These are phyloP conservation scores for Agrotis clavis DNA, from an alignment of 2,888 invertebrate genomes.

Conservation along the genomic window DNA sequence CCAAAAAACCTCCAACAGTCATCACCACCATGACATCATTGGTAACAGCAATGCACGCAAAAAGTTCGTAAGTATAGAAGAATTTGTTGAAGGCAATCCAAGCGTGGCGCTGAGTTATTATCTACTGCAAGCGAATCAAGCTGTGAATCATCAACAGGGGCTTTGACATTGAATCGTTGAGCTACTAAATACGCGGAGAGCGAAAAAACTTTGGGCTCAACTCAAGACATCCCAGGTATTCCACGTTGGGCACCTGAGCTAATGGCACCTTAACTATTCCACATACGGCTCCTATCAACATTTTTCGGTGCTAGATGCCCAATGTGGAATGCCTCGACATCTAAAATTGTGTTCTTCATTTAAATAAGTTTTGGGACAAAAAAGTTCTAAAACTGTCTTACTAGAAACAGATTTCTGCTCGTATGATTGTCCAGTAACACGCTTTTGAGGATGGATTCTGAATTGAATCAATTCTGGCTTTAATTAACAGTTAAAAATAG, in stretches of 20 bases:
- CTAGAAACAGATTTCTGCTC: not conserved
- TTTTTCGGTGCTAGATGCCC: no score
- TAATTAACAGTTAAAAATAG: not conserved
- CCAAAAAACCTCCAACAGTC: conserved; percentile 43
- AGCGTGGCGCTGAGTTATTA: conserved; percentile 67
- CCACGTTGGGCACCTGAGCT: no score
- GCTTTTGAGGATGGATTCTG: not conserved
- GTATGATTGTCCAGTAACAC: not conserved
- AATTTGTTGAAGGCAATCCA: conserved; percentile 74
- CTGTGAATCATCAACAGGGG: conserved; percentile 69
- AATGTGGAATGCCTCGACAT: not conserved
- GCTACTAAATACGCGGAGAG: conserved; percentile 58
- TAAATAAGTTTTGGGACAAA: not conserved
- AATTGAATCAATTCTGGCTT: not conserved
- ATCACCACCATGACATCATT: conserved; percentile 79
- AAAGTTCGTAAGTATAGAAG: conserved; percentile 63
- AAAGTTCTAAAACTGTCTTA: not conserved
- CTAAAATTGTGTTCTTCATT: not conserved
- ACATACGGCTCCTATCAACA: no score
- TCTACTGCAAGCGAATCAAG: conserved; percentile 32
- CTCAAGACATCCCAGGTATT: no score
- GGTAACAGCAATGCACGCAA: conserved; percentile 70
- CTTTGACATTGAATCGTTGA: conserved; percentile 72
- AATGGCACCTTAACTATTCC: no score
- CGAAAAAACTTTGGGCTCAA: not conserved